A percentile compares a stretch with the other conserved stretches of the same genome.
phyloP scores from a whole-genome alignment of 1,140 invertebrate genomes.

The Acromyrmex echinatior region DNA sequence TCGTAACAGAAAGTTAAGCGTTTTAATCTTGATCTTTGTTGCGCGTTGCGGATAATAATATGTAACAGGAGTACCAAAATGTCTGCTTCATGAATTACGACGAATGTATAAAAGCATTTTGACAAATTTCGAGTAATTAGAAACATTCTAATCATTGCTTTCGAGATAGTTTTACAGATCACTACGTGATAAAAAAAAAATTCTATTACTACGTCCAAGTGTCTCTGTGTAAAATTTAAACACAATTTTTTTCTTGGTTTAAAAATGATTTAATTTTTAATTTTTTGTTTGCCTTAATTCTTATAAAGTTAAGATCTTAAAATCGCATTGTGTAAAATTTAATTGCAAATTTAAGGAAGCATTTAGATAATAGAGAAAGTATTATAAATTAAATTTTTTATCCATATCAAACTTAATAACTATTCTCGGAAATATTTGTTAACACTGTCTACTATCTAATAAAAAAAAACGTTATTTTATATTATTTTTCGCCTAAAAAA shows the following conservation, averaged over 20 bases:
- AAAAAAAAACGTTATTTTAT: not conserved
- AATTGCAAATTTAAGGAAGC: no score
- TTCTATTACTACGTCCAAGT: no score
- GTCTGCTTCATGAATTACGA: conserved; percentile 1
- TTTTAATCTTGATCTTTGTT: conserved; percentile 23
- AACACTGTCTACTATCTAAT: not conserved
- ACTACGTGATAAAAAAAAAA: no score
- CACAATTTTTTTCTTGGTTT: no score
- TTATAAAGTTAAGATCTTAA: no score
- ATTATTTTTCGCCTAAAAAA: not conserved
- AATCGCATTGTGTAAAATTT: no score
- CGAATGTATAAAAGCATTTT: not conserved
- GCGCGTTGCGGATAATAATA: not conserved
- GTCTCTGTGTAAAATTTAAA: no score
- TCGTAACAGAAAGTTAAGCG: conserved; percentile 25
- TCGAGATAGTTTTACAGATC: not conserved
- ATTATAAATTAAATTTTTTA: no score
- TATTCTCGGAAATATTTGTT: not conserved
- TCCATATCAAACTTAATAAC: not conserved
- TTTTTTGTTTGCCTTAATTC: no score
- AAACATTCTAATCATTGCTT: not conserved
- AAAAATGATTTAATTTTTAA: no score
- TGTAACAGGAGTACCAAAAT: not conserved
- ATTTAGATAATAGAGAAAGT: no score
- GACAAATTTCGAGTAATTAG: not conserved